Evolutionary conservation across 2,888 invertebrate genomes (phyloP).

Genomic region (Pammene fasciana): DNA sequence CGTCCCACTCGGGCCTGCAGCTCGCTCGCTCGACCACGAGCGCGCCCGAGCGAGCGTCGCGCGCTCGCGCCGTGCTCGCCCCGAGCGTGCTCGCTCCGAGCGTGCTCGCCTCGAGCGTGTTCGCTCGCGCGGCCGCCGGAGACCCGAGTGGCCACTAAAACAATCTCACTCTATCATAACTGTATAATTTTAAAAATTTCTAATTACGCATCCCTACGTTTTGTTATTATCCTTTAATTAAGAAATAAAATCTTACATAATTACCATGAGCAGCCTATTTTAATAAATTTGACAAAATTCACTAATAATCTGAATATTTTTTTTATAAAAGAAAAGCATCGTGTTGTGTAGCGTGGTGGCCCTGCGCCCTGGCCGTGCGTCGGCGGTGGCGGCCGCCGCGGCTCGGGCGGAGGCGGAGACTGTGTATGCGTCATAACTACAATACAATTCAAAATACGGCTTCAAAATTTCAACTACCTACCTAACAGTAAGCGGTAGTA

Average conservation of each 20-base stretch:
- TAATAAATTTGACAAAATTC: conserved; percentile 81
- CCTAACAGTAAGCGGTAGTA: conserved; percentile 84
- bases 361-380: neutral
- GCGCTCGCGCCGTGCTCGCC: neutral
- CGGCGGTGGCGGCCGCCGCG: conserved; percentile 37
- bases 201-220: conserved; percentile 83
- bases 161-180: conserved; percentile 80
- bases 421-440: conserved; percentile 78
- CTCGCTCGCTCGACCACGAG: conserved; percentile 11
- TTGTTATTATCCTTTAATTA: conserved; percentile 83
- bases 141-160: conserved; percentile 66
- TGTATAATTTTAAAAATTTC: conserved; percentile 84
- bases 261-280: conserved; percentile 83
- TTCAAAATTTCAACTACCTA: conserved; percentile 83
- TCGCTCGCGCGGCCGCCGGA: conserved; percentile 44
- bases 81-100: neutral
- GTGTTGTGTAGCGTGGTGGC: conserved; percentile 49
- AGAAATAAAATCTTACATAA: conserved; percentile 82
- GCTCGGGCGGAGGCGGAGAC: conserved; percentile 67
- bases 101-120: conserved; percentile 44
- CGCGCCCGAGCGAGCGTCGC: conserved; percentile 41
- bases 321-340: conserved; percentile 79
- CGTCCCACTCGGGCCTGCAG: conserved; percentile 59
- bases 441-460: conserved; percentile 80
- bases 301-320: conserved; percentile 77